Conservation (phyloP, 2,797 vertebrate species). For the Scyliorhinus canicula region DNA sequence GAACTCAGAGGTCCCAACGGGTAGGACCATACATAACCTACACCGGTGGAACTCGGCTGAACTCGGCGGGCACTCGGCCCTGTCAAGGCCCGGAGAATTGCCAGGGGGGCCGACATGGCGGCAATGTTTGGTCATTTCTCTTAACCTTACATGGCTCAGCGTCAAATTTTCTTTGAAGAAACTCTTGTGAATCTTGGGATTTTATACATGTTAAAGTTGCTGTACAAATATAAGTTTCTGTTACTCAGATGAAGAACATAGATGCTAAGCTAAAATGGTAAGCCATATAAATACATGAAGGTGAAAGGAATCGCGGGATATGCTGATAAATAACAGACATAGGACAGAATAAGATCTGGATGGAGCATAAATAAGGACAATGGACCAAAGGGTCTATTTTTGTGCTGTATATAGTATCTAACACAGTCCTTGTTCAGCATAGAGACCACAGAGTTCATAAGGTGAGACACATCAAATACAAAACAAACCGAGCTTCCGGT, state of each 20-base stretch:
- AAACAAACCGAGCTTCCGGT: no score
- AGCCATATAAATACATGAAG: not conserved
- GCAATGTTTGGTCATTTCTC: not conserved
- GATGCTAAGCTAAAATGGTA: not conserved
- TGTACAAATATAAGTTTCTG: not conserved
- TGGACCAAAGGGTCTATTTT: not conserved
- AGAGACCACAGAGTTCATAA: constrained; percentile 43
- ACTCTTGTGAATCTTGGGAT: not conserved
- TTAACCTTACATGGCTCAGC: not conserved
- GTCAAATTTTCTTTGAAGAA: not conserved
- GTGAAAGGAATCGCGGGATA: not conserved
- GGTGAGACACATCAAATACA: constrained; percentile 44
- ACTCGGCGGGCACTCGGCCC: no score
- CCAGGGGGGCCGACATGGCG: no score
- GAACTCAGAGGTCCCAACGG: no score
- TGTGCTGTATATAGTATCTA: not conserved
- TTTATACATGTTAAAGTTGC: not conserved
- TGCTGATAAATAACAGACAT: not conserved
- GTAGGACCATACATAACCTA: no score
- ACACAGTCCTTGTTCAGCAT: constrained; percentile 46
- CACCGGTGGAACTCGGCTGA: no score
- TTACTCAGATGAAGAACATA: not conserved
- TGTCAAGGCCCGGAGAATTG: no score
- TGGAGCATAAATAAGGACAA: not conserved
- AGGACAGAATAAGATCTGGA: not conserved